phyloP scores from a whole-genome alignment of 2,888 invertebrate genomes.

The Nemoura dubitans region DNA sequence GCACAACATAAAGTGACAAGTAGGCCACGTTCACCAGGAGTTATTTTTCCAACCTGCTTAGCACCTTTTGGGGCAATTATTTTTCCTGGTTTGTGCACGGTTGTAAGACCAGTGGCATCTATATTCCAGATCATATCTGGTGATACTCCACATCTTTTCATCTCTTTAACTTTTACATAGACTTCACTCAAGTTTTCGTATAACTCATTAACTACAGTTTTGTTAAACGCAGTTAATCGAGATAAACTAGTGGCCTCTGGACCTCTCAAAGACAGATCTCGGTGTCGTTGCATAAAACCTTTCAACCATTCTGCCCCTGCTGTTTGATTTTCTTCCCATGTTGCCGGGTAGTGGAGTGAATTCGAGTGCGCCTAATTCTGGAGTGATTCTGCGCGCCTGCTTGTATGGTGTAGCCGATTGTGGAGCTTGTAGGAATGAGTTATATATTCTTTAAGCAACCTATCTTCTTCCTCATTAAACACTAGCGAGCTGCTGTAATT shows the following conservation, averaged over 20 bases:
- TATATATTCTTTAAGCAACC: too few relatives aligned
- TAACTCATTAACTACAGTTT: slow-evolving; percentile 7
- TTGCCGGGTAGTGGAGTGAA: neutral
- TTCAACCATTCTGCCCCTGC: slow-evolving; percentile 28
- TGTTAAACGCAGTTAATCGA: slow-evolving; percentile 15
- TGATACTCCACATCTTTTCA: neutral
- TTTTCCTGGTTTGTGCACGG: slow-evolving; percentile 35
- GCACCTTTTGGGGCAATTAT: neutral
- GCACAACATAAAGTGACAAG: slow-evolving; percentile 56
- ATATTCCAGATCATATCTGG: slow-evolving; percentile 18
- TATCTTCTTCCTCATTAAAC: too few relatives aligned
- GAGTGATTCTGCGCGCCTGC: too few relatives aligned
- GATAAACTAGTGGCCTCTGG: slow-evolving; percentile 30
- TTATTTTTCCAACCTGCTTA: slow-evolving; percentile 55
- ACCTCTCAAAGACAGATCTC: neutral
- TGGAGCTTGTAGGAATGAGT: too few relatives aligned
- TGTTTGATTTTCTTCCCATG: slow-evolving; percentile 19
- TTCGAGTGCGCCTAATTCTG: neutral
- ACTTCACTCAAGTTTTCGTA: neutral
- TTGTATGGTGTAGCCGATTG: too few relatives aligned
- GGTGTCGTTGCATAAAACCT: slow-evolving; percentile 27
- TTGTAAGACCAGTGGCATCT: neutral
- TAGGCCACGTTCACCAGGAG: slow-evolving; percentile 57
- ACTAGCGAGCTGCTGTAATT: too few relatives aligned
- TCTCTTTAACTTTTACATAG: too few relatives aligned